Evolutionary conservation across 2,888 invertebrate genomes (phyloP).

Genomic region (Lottia gigantea): DNA sequence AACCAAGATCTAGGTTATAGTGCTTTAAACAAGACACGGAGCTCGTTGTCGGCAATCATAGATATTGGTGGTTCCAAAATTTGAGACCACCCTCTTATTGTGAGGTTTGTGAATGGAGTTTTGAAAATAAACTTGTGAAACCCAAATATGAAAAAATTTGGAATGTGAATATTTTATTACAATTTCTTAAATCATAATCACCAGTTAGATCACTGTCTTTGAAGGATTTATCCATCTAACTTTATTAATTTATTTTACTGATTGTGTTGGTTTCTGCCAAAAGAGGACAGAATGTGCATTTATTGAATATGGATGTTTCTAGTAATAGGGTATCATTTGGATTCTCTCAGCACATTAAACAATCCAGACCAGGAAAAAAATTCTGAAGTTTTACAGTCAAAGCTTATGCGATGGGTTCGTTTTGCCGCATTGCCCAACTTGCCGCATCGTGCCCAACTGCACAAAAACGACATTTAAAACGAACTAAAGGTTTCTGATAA

Average conservation of each 20-base stretch:
- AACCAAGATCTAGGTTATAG: constrained; percentile 24
- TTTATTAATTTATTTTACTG: constrained; percentile 29
- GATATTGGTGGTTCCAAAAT: not conserved
- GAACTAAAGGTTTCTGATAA: too few species aligned
- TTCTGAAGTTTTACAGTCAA: constrained; percentile 13
- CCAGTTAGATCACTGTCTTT: constrained; percentile 24
- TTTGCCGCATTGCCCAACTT: too few species aligned
- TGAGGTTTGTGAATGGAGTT: constrained; percentile 34
- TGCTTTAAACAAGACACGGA: constrained; percentile 27
- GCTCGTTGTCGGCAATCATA: constrained; percentile 3
- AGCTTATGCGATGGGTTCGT: too few species aligned
- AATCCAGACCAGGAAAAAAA: constrained; percentile 25
- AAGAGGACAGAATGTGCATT: constrained; percentile 27
- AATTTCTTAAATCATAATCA: constrained; percentile 21
- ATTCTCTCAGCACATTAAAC: constrained; percentile 22
- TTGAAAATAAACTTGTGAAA: constrained; percentile 24
- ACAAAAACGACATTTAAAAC: too few species aligned
- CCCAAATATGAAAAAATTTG: constrained; percentile 31
- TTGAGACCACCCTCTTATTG: constrained; percentile 16
- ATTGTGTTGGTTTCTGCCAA: constrained; percentile 31
- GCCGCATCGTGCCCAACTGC: too few species aligned
- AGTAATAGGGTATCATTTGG: not conserved
- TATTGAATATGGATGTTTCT: constrained; percentile 14
- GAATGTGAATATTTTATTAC: constrained; percentile 29
- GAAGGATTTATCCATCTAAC: constrained; percentile 20